Conservation (phyloP, 2,797 vertebrate genomes). For the Sebastes oblongus region DNA sequence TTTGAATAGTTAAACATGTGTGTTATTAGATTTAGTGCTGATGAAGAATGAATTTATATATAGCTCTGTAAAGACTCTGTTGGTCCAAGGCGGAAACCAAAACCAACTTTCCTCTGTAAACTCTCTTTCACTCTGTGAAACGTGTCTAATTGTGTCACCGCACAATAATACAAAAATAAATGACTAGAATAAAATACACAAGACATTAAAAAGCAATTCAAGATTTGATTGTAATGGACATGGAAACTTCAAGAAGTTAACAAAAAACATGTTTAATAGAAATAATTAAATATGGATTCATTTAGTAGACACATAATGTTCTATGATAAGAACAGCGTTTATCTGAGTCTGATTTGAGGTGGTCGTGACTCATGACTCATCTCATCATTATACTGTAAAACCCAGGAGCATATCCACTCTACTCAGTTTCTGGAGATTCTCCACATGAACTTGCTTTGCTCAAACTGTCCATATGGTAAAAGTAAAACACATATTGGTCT, state of each 20-base stretch:
- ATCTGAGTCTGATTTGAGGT: background rate
- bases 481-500: background rate
- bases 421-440: background rate
- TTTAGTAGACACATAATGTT: background rate
- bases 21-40: too few species aligned
- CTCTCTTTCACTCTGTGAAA: too few species aligned
- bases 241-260: background rate
- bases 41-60: too few species aligned
- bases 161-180: too few species aligned
- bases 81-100: too few species aligned
- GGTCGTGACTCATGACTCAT: background rate
- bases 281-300: slow-evolving; percentile 23
- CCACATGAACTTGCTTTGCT: background rate
- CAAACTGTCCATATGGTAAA: background rate
- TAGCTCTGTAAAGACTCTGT: too few species aligned
- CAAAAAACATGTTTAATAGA: slow-evolving; percentile 44
- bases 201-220: background rate
- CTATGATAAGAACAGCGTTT: background rate
- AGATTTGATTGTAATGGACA: background rate
- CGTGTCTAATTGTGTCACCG: too few species aligned
- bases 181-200: background rate
- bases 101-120: too few species aligned
- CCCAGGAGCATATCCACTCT: background rate
- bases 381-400: background rate
- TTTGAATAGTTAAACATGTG: too few species aligned